Percentiles rank a stretch among this genome's conserved stretches.
These are phyloP conservation scores for Stomorhina lunata DNA, from an alignment of 2,888 invertebrate species.

Conservation along the genomic window DNA sequence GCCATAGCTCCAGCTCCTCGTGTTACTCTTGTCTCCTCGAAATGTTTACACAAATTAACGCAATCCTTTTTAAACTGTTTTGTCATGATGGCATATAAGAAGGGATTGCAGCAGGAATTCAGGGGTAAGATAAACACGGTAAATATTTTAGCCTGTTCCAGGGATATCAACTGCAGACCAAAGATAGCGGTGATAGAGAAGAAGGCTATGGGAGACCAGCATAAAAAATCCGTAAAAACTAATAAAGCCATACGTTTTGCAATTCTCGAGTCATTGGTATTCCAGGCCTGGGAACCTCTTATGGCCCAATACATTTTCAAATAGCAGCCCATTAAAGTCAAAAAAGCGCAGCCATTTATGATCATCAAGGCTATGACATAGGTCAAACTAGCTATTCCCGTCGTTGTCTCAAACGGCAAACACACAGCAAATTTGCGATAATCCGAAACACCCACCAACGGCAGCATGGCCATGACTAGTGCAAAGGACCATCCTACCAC, in stretches of 20 bases:
- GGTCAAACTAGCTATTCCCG: conserved; percentile 87
- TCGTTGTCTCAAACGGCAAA: conserved; percentile 94
- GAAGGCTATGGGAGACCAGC: conserved; percentile 99
- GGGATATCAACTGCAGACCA: conserved; percentile 92
- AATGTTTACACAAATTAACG: conserved; percentile 95
- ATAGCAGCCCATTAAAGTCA: conserved; percentile 97
- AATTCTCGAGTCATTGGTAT: conserved; percentile 97
- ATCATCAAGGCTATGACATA: conserved; percentile 95
- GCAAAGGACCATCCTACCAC: conserved; percentile 95
- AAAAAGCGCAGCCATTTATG: conserved; percentile 95
- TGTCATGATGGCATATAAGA: conserved; percentile 97
- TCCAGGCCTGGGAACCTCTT: conserved; percentile 98
- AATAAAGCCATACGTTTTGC: conserved; percentile 98
- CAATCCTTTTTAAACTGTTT: conserved; percentile 99
- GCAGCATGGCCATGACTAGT: conserved; percentile 91
- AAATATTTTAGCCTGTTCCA: conserved; percentile 97
- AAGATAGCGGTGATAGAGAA: conserved; percentile 96
- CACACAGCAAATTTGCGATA: conserved; percentile 98
- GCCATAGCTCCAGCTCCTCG: conserved; percentile 69
- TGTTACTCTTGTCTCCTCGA: conserved; percentile 93
- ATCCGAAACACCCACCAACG: conserved; percentile 94
- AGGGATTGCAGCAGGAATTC: conserved; percentile 98
- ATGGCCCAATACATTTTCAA: conserved; percentile 98
- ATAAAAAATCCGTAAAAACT: conserved; percentile 97
- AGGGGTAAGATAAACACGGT: conserved; percentile 97